phyloP scores from a whole-genome alignment of 1,140 invertebrate genomes.

The Hyles euphorbiae region DNA sequence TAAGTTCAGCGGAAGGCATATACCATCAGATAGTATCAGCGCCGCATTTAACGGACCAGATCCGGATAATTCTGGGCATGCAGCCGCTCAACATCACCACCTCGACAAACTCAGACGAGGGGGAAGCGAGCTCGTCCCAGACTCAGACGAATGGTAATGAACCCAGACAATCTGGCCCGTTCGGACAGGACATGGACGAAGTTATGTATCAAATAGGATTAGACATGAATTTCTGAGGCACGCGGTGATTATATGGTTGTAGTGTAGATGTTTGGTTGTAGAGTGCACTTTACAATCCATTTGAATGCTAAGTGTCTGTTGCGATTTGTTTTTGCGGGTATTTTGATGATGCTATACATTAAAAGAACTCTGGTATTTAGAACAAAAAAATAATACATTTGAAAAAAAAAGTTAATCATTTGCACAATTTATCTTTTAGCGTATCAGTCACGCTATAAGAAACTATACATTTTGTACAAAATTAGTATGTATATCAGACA shows the following conservation, averaged over 20 bases:
- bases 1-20: constrained; percentile 92
- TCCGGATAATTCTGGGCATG: constrained; percentile 82
- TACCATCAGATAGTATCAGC: constrained; percentile 87
- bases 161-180: constrained; percentile 2
- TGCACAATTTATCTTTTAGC: too few relatives aligned
- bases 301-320: too few relatives aligned
- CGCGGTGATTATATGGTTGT: constrained; percentile 21
- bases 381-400: too few relatives aligned
- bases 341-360: too few relatives aligned
- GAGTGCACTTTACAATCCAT: not conserved
- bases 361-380: too few relatives aligned
- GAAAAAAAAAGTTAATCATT: too few relatives aligned
- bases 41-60: constrained; percentile 80
- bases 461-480: too few relatives aligned
- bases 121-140: constrained; percentile 8
- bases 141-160: constrained; percentile 10
- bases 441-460: too few relatives aligned
- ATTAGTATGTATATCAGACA: too few relatives aligned
- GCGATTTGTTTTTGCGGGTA: too few relatives aligned
- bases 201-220: constrained; percentile 74
- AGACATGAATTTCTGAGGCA: constrained; percentile 71
- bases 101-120: constrained; percentile 26
- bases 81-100: constrained; percentile 39
- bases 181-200: constrained; percentile 61
- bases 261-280: constrained; percentile 12